These are phyloP conservation scores for Eristalis arbustorum DNA, from an alignment of 2,888 invertebrate genomes.

Conservation along the genomic window DNA sequence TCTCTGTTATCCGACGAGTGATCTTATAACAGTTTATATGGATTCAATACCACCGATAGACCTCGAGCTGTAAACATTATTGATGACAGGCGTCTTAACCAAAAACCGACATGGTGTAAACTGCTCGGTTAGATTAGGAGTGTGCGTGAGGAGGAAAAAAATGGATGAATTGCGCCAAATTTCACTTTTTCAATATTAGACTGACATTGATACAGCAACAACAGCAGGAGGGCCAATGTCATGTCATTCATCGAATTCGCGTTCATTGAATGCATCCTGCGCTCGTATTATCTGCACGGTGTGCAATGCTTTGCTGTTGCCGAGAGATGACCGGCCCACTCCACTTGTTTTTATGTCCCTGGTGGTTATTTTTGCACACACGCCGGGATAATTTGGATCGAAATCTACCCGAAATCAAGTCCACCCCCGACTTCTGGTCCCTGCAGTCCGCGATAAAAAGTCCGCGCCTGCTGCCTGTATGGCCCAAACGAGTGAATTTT, in stretches of 20 bases:
- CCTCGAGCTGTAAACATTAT: constrained; percentile 58
- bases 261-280: constrained; percentile 68
- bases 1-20: constrained; percentile 63
- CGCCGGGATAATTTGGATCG: constrained; percentile 64
- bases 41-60: constrained; percentile 62
- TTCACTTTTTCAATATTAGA: constrained; percentile 68
- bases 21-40: constrained; percentile 68
- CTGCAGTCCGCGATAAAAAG: constrained; percentile 16
- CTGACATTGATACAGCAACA: constrained; percentile 37
- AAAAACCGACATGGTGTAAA: constrained; percentile 55
- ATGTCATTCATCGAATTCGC: constrained; percentile 74
- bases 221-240: constrained; percentile 38
- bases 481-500: constrained; percentile 45
- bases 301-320: constrained; percentile 52
- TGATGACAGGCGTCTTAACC: constrained; percentile 61
- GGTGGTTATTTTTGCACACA: constrained; percentile 61
- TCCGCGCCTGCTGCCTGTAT: constrained; percentile 3
- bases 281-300: constrained; percentile 51
- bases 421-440: constrained; percentile 11
- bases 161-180: constrained; percentile 61
- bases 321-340: constrained; percentile 64
- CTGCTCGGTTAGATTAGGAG: constrained; percentile 50
- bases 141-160: constrained; percentile 49
- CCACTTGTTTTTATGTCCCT: constrained; percentile 33
- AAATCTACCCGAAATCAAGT: constrained; percentile 66